phyloP scores from a whole-genome alignment of 2,113 vertebrate genomes.

The Macrotus californicus region DNA sequence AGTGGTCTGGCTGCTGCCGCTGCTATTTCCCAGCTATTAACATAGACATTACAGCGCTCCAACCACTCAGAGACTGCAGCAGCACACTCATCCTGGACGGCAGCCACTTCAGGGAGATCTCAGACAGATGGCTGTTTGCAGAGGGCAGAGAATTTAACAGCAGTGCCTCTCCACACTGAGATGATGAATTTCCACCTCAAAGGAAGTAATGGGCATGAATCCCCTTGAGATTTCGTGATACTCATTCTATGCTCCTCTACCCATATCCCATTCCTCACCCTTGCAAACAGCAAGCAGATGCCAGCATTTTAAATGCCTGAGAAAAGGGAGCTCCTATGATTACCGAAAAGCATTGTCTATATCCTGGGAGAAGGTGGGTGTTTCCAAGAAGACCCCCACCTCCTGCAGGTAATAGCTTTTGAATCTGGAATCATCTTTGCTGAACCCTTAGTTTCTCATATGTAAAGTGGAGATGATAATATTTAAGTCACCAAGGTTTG shows the following conservation, averaged over 20 bases:
- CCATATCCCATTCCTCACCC: background rate
- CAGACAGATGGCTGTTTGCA: constrained; percentile 69
- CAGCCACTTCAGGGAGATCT: constrained; percentile 63
- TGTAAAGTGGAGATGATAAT: background rate
- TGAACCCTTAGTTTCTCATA: background rate
- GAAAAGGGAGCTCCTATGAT: background rate
- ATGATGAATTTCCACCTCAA: constrained; percentile 65
- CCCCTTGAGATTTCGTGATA: constrained; percentile 12
- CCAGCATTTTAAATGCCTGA: background rate
- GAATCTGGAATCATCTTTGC: background rate
- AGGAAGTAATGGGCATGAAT: constrained; percentile 50
- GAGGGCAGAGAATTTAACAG: constrained; percentile 64
- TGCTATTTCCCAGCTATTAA: constrained; percentile 64
- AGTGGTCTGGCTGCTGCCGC: constrained; percentile 50
- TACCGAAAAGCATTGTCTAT: background rate
- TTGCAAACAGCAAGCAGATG: constrained; percentile 38
- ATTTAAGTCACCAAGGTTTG: background rate
- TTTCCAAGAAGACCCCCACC: background rate
- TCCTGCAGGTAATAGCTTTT: background rate
- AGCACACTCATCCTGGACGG: constrained; percentile 53
- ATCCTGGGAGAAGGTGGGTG: background rate
- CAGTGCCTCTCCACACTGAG: constrained; percentile 40
- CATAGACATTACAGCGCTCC: constrained; percentile 50
- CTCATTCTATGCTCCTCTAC: background rate
- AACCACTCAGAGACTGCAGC: constrained; percentile 51